These are phyloP conservation scores for Cheilosia variabilis DNA, from an alignment of 2,888 invertebrate species.

Conservation along the genomic window DNA sequence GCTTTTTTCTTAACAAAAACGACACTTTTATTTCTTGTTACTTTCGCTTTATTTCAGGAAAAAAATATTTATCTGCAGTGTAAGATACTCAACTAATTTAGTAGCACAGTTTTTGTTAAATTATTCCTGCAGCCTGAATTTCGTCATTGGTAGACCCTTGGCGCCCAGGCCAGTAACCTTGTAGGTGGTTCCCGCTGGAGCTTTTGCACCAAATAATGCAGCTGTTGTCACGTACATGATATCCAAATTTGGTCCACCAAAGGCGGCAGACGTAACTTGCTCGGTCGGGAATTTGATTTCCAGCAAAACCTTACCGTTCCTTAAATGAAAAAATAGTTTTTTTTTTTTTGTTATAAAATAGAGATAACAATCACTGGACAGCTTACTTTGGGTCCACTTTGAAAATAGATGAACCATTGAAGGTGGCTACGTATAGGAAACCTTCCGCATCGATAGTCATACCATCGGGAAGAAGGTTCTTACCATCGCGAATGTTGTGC, in stretches of 20 bases:
- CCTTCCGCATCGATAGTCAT: slow-evolving; percentile 92
- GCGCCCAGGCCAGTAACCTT: slow-evolving; percentile 86
- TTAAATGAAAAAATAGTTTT: slow-evolving; percentile 44
- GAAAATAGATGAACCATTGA: slow-evolving; percentile 86
- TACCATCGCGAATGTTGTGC: slow-evolving; percentile 81
- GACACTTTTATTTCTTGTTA: neutral
- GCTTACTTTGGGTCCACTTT: slow-evolving; percentile 82
- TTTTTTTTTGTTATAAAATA: neutral
- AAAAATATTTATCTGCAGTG: neutral
- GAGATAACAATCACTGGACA: neutral
- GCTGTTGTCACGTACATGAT: slow-evolving; percentile 89
- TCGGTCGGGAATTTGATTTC: slow-evolving; percentile 87
- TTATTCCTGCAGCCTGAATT: slow-evolving; percentile 51
- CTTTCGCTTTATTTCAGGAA: slow-evolving; percentile 14
- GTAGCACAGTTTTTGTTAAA: no score
- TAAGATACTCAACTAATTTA: neutral
- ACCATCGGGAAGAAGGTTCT: slow-evolving; percentile 87
- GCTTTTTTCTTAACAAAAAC: neutral
- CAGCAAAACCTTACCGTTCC: slow-evolving; percentile 85
- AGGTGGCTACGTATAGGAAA: slow-evolving; percentile 91
- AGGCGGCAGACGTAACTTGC: slow-evolving; percentile 89
- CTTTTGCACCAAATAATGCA: slow-evolving; percentile 78
- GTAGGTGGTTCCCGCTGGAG: slow-evolving; percentile 86
- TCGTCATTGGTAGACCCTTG: slow-evolving; percentile 84
- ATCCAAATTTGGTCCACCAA: slow-evolving; percentile 88